A percentile compares a stretch with the other conserved stretches of the same genome.
Conservation (phyloP, 2,113 vertebrate genomes). For the Corythaixoides concolor region DNA sequence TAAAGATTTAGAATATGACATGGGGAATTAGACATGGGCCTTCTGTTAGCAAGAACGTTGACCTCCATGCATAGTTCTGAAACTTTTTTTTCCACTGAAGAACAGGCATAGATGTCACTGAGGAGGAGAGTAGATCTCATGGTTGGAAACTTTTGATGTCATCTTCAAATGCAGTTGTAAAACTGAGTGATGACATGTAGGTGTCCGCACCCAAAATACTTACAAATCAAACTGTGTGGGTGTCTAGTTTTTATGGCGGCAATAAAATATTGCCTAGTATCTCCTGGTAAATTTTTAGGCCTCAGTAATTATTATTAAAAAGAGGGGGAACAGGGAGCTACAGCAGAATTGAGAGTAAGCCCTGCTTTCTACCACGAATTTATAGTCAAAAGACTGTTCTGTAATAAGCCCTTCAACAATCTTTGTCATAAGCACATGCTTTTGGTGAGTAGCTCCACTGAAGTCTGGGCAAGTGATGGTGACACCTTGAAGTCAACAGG, state of each 20-base stretch:
- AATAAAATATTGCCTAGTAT: not conserved
- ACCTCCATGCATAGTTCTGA: not conserved
- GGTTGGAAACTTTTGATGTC: not conserved
- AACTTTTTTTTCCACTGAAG: not conserved
- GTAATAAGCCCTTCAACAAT: not conserved
- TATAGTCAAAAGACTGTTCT: not conserved
- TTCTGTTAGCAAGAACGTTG: not conserved
- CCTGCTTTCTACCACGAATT: not conserved
- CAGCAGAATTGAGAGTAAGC: not conserved
- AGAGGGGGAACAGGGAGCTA: not conserved
- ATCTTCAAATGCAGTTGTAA: constrained; percentile 26
- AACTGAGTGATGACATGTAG: not conserved
- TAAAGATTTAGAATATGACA: constrained; percentile 27
- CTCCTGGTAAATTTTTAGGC: not conserved
- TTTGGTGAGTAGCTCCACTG: not conserved
- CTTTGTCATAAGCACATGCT: not conserved
- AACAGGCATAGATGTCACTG: not conserved
- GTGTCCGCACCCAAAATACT: not conserved
- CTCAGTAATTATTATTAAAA: not conserved
- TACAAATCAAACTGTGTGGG: not conserved
- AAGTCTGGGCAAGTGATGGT: not conserved
- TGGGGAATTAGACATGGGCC: constrained; percentile 11
- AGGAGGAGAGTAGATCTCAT: not conserved
- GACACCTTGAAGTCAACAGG: not conserved
- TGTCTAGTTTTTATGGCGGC: not conserved